Conservation (phyloP, 2,113 vertebrate species). For the Ifrita kowaldi region DNA sequence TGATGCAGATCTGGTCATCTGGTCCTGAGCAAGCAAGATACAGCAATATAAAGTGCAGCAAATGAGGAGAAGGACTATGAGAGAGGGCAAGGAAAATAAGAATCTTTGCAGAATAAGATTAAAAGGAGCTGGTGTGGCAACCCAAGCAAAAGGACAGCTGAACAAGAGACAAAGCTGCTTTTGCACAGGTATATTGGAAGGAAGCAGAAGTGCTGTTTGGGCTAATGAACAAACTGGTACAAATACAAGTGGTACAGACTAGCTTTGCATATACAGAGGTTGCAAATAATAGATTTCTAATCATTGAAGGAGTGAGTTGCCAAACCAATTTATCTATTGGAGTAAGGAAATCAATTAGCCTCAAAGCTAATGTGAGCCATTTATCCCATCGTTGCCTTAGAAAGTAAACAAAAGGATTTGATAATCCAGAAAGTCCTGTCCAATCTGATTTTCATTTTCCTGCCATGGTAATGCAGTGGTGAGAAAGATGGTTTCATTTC, state of each 20-base stretch:
- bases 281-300: neutral
- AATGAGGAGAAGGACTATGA: neutral
- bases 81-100: neutral
- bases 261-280: neutral
- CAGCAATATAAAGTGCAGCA: neutral
- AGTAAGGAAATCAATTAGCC: neutral
- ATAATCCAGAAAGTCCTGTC: neutral
- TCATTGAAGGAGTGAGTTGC: neutral
- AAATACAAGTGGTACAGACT: neutral
- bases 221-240: neutral
- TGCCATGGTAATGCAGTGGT: neutral
- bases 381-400: neutral
- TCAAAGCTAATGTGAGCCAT: neutral
- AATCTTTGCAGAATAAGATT: neutral
- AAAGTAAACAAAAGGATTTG: neutral
- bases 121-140: neutral
- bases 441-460: neutral
- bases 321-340: neutral
- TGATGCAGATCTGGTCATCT: neutral
- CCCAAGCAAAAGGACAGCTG: neutral
- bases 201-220: neutral
- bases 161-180: neutral
- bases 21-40: neutral
- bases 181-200: neutral
- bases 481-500: neutral